These are phyloP conservation scores for Stigmatopora argus DNA, from an alignment of 2,113 vertebrate species.

Conservation along the genomic window DNA sequence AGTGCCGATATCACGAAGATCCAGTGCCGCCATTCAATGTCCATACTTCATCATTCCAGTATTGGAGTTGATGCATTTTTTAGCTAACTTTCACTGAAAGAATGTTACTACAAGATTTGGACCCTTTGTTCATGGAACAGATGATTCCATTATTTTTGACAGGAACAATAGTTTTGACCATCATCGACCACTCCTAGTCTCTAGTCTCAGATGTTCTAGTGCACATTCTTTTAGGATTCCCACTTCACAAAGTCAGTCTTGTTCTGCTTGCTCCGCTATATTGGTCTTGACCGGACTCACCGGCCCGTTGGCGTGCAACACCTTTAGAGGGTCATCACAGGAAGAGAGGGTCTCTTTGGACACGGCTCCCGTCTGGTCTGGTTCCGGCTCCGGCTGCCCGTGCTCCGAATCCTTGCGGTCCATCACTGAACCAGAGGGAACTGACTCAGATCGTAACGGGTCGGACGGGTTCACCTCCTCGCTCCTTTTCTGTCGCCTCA, in stretches of 20 bases:
- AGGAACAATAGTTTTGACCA: not conserved
- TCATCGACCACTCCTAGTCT: not conserved
- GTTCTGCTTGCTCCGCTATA: conserved; percentile 43
- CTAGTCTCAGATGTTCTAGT: not conserved
- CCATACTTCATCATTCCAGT: no score
- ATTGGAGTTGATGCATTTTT: not conserved
- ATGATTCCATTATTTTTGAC: not conserved
- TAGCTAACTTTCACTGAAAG: no score
- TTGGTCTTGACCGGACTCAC: conserved; percentile 62
- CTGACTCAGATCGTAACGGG: conserved; percentile 66
- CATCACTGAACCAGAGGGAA: conserved; percentile 22
- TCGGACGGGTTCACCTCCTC: conserved; percentile 69
- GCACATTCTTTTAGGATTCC: not conserved
- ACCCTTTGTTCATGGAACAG: not conserved
- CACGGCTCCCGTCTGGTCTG: conserved; percentile 43
- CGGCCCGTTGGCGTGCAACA: conserved; percentile 65
- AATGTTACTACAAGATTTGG: not conserved
- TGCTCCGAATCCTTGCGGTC: conserved; percentile 8
- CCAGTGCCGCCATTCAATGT: no score
- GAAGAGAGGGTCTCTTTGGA: conserved; percentile 70
- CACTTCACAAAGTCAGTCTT: conserved; percentile 29
- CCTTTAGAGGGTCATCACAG: conserved; percentile 73
- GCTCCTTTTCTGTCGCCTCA: conserved; percentile 71
- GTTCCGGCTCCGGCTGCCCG: conserved; percentile 7
- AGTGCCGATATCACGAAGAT: no score